Conservation (phyloP, 2,888 invertebrate species). For the Drosophila glabriapex region DNA sequence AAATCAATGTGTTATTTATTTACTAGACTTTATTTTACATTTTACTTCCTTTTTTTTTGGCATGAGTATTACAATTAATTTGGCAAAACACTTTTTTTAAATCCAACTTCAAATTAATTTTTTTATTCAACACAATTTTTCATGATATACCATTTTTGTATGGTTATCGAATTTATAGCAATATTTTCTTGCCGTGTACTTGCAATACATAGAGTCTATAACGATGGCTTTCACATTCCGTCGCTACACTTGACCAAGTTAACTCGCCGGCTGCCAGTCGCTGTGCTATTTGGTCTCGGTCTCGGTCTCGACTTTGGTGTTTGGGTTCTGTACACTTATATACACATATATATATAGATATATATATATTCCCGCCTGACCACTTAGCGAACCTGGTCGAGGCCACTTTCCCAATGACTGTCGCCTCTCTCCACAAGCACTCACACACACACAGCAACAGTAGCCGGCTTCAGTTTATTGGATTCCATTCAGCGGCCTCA, state of each 20-base stretch:
- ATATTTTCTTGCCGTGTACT: background rate
- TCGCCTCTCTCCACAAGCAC: conserved; percentile 22
- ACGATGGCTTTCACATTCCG: conserved; percentile 74
- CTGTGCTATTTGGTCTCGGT: conserved; percentile 37
- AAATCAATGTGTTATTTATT: background rate
- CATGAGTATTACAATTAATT: background rate
- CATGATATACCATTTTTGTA: background rate
- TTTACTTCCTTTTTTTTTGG: background rate
- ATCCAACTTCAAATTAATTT: background rate
- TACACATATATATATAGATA: conserved; percentile 19
- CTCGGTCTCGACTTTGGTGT: conserved; percentile 28
- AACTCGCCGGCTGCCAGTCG: conserved; percentile 43
- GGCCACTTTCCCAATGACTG: conserved; percentile 62
- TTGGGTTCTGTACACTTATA: conserved; percentile 14
- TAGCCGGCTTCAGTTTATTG: conserved; percentile 63
- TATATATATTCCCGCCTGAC: conserved; percentile 57
- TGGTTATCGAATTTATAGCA: background rate
- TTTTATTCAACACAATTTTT: background rate
- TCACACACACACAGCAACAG: conserved; percentile 15
- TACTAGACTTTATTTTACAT: background rate
- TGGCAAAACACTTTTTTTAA: background rate
- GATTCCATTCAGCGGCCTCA: conserved; percentile 54
- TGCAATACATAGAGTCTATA: conserved; percentile 10
- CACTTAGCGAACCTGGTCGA: conserved; percentile 64
- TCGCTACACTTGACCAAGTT: conserved; percentile 74